Conservation (phyloP, 2,113 vertebrate genomes). For the Saguinus imperator region DNA sequence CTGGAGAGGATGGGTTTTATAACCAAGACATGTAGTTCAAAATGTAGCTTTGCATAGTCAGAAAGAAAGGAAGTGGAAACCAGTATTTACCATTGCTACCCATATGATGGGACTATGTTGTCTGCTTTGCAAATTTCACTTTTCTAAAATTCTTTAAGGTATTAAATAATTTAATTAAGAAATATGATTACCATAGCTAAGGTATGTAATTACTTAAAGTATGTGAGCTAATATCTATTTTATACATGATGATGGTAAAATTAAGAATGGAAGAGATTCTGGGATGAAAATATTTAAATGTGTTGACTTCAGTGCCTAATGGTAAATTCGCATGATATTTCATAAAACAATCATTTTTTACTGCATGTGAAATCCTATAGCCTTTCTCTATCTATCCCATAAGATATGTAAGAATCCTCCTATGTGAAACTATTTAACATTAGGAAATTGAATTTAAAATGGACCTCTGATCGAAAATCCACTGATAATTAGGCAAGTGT, state of each 20-base stretch:
- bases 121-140: background rate
- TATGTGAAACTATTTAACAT: background rate
- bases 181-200: background rate
- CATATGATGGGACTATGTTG: background rate
- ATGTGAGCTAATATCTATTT: background rate
- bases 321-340: background rate
- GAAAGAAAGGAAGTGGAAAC: background rate
- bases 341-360: background rate
- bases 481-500: background rate
- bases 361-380: background rate
- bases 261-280: background rate
- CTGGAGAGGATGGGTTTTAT: background rate
- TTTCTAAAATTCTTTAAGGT: background rate
- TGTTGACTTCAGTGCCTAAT: background rate
- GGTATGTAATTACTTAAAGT: background rate
- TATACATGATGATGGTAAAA: background rate
- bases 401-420: background rate
- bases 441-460: background rate
- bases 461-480: background rate
- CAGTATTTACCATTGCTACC: background rate
- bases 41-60: background rate
- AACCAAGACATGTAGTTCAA: background rate
- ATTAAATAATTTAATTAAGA: background rate
- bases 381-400: background rate
- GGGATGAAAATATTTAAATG: background rate